Base-by-base conservation (phyloP, 2,888 invertebrate species). In the Toxonevra muliebris region DNA sequence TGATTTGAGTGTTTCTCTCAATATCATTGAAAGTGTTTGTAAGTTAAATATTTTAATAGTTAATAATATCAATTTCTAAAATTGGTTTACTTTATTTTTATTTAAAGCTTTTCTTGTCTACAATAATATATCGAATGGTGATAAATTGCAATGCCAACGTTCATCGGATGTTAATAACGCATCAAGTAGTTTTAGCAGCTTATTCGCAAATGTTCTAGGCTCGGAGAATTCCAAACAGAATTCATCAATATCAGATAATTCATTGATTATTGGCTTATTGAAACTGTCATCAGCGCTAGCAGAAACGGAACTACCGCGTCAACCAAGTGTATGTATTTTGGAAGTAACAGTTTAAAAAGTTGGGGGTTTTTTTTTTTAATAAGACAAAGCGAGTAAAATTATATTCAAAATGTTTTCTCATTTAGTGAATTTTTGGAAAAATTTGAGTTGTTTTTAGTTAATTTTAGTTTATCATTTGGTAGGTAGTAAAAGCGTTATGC, bases 201-300 rank as follows among this genome's bases (percentile, higher is more conserved):
- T 93, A 73, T 92, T 94, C 85, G 92, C 93, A 2, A 92, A 89
- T 69, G 90, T 92, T 10, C 85, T 92, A 60, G 89, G 92, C 0
- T 88, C 89, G 0, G 90, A 90, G 76, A 85, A 88, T 13, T 85
- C 86, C 63, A 88, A 88, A 76, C 89, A 89, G 79, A 89, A 88
- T 84, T 87, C 90, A 80, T 90, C 86, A 64, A 91, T 92, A 45
- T 89, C 90, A 57, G 91, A 92, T 84, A 91, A 91, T 77, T 88
- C 91, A 65, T 87, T 94, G 72, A 87, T 93, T 41, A 89, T 92
- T 75, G 90, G 90, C 77, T 87, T 94, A 73, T 86, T 94, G 71
- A 91, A 91, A 82, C 87, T 93, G 76, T 90, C 89, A 41, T 79
- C 88, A 57, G 88, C 88, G 72, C 83, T 91, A 69, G 88, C 90